Evolutionary conservation across 2,113 vertebrate genomes (phyloP).

Genomic region (Proterorhinus semilunaris): DNA sequence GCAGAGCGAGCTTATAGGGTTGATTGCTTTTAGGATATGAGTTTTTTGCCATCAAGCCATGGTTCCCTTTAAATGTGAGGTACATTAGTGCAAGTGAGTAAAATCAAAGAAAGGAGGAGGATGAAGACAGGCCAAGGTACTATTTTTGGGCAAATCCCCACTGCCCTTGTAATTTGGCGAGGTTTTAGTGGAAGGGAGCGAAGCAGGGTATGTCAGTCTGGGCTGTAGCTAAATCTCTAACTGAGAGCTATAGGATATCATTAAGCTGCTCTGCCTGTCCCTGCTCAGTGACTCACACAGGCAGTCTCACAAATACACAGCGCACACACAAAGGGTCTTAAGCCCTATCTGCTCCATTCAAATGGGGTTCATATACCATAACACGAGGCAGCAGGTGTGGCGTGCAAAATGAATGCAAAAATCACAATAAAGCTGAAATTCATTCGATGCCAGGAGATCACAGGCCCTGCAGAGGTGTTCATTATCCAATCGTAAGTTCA

Average conservation of each 20-base stretch:
- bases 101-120: constrained; percentile 21
- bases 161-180: constrained; percentile 53
- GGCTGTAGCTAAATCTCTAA: constrained; percentile 42
- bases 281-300: constrained; percentile 17
- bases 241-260: constrained; percentile 51
- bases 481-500: constrained; percentile 15
- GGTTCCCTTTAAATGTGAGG: constrained; percentile 6
- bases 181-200: constrained; percentile 32
- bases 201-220: background rate
- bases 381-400: background rate
- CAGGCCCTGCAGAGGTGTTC: constrained; percentile 17
- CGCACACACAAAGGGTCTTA: constrained; percentile 10
- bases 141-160: constrained; percentile 62
- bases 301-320: constrained; percentile 10
- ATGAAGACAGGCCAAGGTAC: constrained; percentile 20
- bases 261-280: constrained; percentile 48
- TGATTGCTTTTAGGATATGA: background rate
- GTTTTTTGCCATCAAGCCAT: background rate
- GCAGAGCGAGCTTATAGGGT: constrained; percentile 5
- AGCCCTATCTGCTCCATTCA: background rate
- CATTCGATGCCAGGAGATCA: background rate
- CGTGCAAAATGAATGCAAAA: background rate
- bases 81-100: constrained; percentile 17
- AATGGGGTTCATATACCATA: background rate
- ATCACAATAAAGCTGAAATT: background rate